A percentile compares a stretch with the other conserved stretches of the same genome.
Evolutionary conservation across 2,797 vertebrate species (phyloP).

Genomic region (Phalanger gymnotis): DNA sequence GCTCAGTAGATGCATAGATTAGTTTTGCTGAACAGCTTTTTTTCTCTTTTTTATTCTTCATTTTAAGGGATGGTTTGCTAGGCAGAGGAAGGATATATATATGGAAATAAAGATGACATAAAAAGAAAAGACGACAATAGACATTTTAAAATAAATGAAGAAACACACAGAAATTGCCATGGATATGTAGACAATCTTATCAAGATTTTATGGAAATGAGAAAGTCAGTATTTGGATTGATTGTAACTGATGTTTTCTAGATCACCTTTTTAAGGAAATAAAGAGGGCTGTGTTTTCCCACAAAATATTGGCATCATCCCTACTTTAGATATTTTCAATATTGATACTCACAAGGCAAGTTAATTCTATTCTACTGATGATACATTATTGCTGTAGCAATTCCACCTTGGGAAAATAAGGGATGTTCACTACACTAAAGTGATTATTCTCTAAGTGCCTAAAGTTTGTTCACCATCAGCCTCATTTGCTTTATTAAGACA

Average conservation of each 20-base stretch:
- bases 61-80: not conserved
- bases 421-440: not conserved
- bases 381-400: not conserved
- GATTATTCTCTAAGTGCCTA: not conserved
- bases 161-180: not conserved
- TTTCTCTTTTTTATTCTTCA: not conserved
- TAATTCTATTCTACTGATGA: not conserved
- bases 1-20: not conserved
- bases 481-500: not conserved
- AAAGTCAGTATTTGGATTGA: not conserved
- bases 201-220: not conserved
- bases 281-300: not conserved
- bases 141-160: not conserved
- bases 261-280: not conserved
- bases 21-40: not conserved
- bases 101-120: not conserved
- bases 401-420: not conserved
- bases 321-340: not conserved
- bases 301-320: not conserved
- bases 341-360: not conserved
- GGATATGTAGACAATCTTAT: not conserved
- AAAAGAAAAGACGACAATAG: not conserved
- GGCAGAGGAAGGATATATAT: not conserved
- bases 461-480: too few relatives aligned
- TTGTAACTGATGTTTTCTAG: not conserved